These are phyloP conservation scores for Otolemur crassicaudatus DNA, from an alignment of 2,797 vertebrate species.

Conservation along the genomic window DNA sequence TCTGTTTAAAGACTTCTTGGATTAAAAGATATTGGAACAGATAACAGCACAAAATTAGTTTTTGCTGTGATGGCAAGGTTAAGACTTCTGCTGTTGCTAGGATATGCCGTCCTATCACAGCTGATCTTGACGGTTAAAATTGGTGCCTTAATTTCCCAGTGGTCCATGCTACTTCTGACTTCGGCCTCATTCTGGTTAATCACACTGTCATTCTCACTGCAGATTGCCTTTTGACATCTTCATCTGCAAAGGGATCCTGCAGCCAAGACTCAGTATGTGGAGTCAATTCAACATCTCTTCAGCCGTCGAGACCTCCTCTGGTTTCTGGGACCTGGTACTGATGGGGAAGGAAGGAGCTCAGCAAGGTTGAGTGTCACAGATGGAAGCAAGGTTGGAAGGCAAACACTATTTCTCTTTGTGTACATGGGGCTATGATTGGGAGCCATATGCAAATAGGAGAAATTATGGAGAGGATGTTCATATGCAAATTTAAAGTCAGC, in stretches of 20 bases:
- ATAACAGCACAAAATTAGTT: slow-evolving; percentile 88
- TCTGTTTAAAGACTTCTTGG: slow-evolving; percentile 86
- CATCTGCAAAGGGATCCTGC: slow-evolving; percentile 86
- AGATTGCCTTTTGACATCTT: slow-evolving; percentile 91
- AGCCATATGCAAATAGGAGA: not conserved
- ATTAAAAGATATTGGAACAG: slow-evolving; percentile 87
- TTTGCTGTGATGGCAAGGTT: slow-evolving; percentile 84
- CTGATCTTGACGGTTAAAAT: slow-evolving; percentile 89
- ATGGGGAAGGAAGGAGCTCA: not conserved
- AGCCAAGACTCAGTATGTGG: slow-evolving; percentile 70
- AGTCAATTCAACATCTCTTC: slow-evolving; percentile 81
- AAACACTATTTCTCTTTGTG: slow-evolving; percentile 4
- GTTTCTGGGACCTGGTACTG: not conserved
- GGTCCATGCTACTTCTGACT: slow-evolving; percentile 87
- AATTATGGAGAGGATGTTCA: not conserved
- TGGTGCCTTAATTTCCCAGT: slow-evolving; percentile 91
- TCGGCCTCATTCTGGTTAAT: slow-evolving; percentile 90
- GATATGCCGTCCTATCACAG: slow-evolving; percentile 88
- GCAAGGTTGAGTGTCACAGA: not conserved
- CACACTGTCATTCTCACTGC: slow-evolving; percentile 89
- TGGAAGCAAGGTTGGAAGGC: not conserved
- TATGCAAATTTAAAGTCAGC: not conserved
- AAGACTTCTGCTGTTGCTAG: slow-evolving; percentile 88
- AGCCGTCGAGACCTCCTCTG: slow-evolving; percentile 63
- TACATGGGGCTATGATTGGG: not conserved